Base-by-base conservation (phyloP, 2,797 vertebrate genomes). In the Poeciliopsis turneri region DNA sequence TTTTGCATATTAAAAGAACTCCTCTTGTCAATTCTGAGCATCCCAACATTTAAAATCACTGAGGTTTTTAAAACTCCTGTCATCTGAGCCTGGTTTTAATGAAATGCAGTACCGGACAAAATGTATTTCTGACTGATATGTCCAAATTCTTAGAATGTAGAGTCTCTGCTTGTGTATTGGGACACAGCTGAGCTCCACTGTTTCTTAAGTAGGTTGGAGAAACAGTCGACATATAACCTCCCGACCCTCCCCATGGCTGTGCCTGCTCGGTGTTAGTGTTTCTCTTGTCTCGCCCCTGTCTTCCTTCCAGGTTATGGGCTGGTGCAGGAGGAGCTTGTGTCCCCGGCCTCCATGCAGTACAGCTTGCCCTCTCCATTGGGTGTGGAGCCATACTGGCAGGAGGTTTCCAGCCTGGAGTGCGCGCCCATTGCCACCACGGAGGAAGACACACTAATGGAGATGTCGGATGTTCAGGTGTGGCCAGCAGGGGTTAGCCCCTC, bases 391-490 rank as follows among this genome's bases (percentile, higher is more conserved):
- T 98, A 97, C 95, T 99, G 98, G 98, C 98, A 96, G 92, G 98
- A 99, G 88, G 98, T 98, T 90, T 96, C 97, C 82, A 97, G 97
- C 93, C 95, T 98, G 79, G 98, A 99, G 64, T 96, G 97, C 36
- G 97, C 97, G 43, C 97, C 98, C 72, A 97, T 98, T 85, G 98
- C 97, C 81, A 96, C 97, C 95, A 97, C 97, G 0, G 98, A 99
- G 92, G 97, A 98, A 94, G 98, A 99, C 78, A 95, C 97, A 75
- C 93, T 99, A 91, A 94, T 98, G 96, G 98, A 99, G 95, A 97
- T 99, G 96, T 98, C 97, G 1, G 98, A 99, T 72, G 96, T 98
- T 85, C 97, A 98, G 93, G 97, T 99, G 93, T 99, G 98, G 98
- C 97, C 98, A 5, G 95, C 97, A 0, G 98, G 97, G 89, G 95